Conservation (phyloP, 2,797 vertebrate genomes). For the Thamnophis elegans region DNA sequence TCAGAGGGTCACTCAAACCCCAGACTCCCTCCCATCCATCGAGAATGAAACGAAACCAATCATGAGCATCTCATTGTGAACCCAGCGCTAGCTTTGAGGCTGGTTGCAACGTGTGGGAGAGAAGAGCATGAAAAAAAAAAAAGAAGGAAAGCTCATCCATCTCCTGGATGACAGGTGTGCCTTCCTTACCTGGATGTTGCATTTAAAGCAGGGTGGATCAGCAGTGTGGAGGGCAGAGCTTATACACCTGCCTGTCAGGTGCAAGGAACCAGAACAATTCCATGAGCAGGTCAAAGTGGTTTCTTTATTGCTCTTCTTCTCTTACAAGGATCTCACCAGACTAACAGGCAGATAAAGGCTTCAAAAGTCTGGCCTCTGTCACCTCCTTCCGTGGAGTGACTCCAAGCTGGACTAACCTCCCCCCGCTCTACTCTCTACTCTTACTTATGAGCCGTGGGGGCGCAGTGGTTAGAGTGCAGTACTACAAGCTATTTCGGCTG, state of each 20-base stretch:
- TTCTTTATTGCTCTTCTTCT: not conserved
- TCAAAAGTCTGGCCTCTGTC: not conserved
- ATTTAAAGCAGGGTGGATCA: not conserved
- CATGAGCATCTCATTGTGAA: not conserved
- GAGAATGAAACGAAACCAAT: not conserved
- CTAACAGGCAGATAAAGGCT: not conserved
- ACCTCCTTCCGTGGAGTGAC: no score
- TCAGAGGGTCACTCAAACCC: not conserved
- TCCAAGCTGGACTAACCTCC: not conserved
- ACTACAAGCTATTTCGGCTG: no score
- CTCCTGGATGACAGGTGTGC: not conserved
- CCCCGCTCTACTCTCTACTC: no score
- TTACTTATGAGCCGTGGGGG: no score
- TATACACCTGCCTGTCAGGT: not conserved
- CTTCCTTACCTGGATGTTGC: not conserved
- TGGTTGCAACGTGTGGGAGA: not conserved
- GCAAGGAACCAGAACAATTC: not conserved
- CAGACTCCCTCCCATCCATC: not conserved
- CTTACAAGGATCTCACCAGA: not conserved
- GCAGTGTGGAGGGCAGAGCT: not conserved
- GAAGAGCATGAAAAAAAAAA: not conserved
- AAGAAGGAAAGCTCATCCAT: not conserved
- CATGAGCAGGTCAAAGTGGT: no score
- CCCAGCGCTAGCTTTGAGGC: not conserved
- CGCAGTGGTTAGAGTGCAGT: no score